phyloP scores from a whole-genome alignment of 2,797 vertebrate genomes.

The Aldrovandia affinis region DNA sequence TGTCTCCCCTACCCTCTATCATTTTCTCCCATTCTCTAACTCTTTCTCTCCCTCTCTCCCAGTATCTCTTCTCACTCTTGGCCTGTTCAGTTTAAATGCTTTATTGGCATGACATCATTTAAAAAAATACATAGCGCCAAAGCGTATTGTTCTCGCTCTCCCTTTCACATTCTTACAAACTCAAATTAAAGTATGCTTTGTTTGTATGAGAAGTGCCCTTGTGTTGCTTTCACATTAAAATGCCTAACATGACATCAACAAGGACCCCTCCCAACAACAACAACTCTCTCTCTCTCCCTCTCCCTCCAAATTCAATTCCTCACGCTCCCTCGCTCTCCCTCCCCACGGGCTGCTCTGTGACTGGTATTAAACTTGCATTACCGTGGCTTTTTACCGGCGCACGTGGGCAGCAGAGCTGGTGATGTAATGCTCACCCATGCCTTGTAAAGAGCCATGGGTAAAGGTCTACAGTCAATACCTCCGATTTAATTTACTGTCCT shows the following conservation, averaged over 20 bases:
- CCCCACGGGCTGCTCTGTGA: not conserved
- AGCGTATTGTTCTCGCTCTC: too few relatives aligned
- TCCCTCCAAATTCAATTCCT: not conserved
- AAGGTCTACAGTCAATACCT: conserved; percentile 9
- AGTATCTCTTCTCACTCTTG: too few relatives aligned
- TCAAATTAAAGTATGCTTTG: too few relatives aligned
- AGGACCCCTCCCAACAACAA: too few relatives aligned
- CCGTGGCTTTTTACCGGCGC: not conserved
- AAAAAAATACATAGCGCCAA: too few relatives aligned
- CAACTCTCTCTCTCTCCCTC: not conserved
- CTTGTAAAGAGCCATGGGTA: not conserved
- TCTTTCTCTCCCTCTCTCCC: not conserved
- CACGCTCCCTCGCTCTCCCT: too few relatives aligned
- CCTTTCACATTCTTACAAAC: too few relatives aligned
- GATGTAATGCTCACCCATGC: not conserved
- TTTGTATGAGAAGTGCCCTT: too few relatives aligned
- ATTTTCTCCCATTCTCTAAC: conserved; percentile 27
- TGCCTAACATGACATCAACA: too few relatives aligned
- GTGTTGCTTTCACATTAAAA: too few relatives aligned
- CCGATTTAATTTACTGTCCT: not conserved
- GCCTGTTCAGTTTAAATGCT: too few relatives aligned
- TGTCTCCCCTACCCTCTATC: conserved; percentile 35
- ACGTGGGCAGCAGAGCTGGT: not conserved
- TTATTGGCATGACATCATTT: too few relatives aligned
- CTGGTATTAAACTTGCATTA: conserved; percentile 7